Evolutionary conservation across 2,113 vertebrate genomes (phyloP), one percentile per base, ranked within the genome.

Genomic region (Cisticola juncidis): DNA sequence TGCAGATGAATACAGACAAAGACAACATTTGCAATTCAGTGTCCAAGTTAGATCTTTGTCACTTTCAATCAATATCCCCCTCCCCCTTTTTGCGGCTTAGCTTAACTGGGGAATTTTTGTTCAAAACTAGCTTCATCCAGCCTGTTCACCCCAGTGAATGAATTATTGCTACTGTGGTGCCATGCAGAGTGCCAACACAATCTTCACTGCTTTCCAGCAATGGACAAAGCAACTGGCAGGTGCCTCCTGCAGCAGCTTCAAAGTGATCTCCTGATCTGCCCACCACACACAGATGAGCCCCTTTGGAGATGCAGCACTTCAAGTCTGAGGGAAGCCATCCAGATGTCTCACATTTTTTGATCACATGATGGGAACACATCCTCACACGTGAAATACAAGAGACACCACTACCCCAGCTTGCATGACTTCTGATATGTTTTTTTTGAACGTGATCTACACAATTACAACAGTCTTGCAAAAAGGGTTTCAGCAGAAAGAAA

Each of bases 371-470:
- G 25, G 35, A 84, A 81, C 5, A 6, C 28, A 62, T 21, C 28
- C 22, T 48, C 24, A 58, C 12, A 25, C 0, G 0, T 8, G 29
- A 33, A 28, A 53, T 8, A 18, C 21, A 50, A 50, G 24, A 28
- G 17, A 79, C 1, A 2, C 14, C 14, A 72, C 9, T 64, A 42
- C 18, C 11, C 5, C 1, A 3, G 11, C 5, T 31, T 22, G 7
- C 14, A 36, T 11, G 28, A 28, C 47, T 62, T 66, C 76, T 74
- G 31, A 79, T 5, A 53, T 6, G 18, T 12, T 18, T 22, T 47
- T 51, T 51, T 6, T 61, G n/a, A 88, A 81, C 6, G 26, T 11
- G 14, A 68, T 6, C 40, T 65, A 56, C 26, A 33, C 4, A 4
- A 65, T n/a, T 23, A 45, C 9, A 91, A 56, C 4, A 51, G 18